Percentiles rank a stretch among this genome's conserved stretches.
These are phyloP conservation scores for Acomys russatus DNA, from an alignment of 2,797 vertebrate species.

Conservation along the genomic window DNA sequence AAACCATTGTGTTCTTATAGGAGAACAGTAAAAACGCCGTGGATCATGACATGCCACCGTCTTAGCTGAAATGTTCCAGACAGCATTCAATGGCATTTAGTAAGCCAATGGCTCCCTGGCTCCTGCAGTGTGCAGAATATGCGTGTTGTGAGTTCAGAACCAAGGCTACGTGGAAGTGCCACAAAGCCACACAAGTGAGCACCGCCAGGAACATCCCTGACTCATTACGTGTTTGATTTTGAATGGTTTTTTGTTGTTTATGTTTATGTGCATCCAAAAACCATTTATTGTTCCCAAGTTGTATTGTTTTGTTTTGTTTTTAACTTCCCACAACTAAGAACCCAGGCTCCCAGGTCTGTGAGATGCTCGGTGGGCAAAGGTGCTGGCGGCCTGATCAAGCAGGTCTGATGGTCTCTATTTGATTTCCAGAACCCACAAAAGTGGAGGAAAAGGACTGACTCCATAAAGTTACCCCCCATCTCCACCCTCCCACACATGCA, in stretches of 20 bases:
- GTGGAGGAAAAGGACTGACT: neutral
- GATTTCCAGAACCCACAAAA: neutral
- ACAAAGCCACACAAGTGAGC: neutral
- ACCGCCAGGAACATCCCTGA: neutral
- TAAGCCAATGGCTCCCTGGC: neutral
- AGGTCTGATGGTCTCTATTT: neutral
- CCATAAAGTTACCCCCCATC: neutral
- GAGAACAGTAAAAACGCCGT: neutral
- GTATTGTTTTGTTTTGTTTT: neutral
- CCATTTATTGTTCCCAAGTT: neutral
- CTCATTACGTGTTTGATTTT: neutral
- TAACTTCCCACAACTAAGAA: neutral
- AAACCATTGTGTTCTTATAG: neutral
- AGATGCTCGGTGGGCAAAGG: neutral
- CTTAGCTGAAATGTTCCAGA: neutral
- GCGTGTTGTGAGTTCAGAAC: neutral
- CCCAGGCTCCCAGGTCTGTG: neutral
- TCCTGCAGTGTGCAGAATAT: neutral
- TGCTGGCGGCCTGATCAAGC: neutral
- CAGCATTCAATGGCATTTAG: neutral
- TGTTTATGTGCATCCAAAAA: neutral
- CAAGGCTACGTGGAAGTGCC: neutral
- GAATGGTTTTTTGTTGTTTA: neutral
- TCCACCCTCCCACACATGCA: neutral
- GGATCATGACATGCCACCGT: neutral